Percentiles rank a stretch among this genome's conserved stretches.
Conservation (phyloP, 2,797 vertebrate species). For the Centroberyx gerrardi region DNA sequence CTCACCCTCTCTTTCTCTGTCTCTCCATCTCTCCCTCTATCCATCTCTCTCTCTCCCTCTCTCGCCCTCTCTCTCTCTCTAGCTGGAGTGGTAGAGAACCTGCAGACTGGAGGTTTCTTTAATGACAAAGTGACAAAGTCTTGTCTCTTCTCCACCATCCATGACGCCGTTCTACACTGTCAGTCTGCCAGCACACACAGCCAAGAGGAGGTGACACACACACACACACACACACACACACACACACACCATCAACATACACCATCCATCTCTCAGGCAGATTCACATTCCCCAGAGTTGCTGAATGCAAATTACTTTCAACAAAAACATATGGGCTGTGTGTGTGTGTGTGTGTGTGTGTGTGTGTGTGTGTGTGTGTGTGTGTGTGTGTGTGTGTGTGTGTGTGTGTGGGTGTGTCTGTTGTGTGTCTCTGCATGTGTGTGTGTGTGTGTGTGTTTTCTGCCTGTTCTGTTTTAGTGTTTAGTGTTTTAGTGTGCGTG, state of each 20-base stretch:
- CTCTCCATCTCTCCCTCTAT: not conserved
- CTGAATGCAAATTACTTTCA: not conserved
- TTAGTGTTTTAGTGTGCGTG: slow-evolving; percentile 25
- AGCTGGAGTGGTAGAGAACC: slow-evolving; percentile 85
- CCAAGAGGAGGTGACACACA: slow-evolving; percentile 42
- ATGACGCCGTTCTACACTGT: slow-evolving; percentile 87
- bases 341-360: not conserved
- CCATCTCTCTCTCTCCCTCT: not conserved
- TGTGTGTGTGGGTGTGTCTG: too few relatives aligned
- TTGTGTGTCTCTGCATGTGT: too few relatives aligned
- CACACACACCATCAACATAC: slow-evolving; percentile 25
- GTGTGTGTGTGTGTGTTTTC: slow-evolving; percentile 9
- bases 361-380: slow-evolving; percentile 28
- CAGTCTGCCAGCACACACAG: slow-evolving; percentile 40
- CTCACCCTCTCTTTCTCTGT: slow-evolving; percentile 8
- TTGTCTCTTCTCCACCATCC: slow-evolving; percentile 89
- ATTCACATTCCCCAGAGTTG: too few relatives aligned
- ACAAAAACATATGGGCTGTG: not conserved
- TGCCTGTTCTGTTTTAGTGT: slow-evolving; percentile 26
- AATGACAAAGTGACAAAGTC: slow-evolving; percentile 89
- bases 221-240: slow-evolving; percentile 16
- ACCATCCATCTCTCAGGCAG: not conserved
- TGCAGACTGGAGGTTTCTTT: slow-evolving; percentile 91
- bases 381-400: slow-evolving; percentile 29
- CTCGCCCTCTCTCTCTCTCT: not conserved